These are phyloP conservation scores for Trichosurus vulpecula DNA, from an alignment of 2,797 vertebrate genomes.

Conservation along the genomic window DNA sequence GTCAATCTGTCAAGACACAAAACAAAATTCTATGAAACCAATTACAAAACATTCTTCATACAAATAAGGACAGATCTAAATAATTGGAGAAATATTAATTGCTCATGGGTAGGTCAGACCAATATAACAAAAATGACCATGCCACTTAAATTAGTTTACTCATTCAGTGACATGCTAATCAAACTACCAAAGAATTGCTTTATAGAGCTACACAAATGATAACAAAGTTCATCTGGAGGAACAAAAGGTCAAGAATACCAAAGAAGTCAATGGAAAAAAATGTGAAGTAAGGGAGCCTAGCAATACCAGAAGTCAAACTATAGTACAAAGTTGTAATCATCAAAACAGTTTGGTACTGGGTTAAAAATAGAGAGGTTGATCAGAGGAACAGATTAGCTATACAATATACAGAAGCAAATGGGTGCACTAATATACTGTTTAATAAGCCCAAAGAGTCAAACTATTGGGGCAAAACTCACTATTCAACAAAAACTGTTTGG, in stretches of 20 bases:
- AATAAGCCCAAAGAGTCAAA: no score
- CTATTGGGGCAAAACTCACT: no score
- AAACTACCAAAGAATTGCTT: not conserved
- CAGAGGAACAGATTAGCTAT: no score
- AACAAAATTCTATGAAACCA: not conserved
- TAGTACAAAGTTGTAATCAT: not conserved
- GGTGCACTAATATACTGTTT: no score
- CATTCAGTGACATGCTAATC: not conserved
- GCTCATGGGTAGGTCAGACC: not conserved
- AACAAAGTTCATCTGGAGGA: not conserved
- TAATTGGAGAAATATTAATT: not conserved
- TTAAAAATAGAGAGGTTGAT: no score
- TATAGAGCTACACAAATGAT: not conserved
- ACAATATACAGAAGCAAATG: no score
- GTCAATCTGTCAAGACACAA: not conserved
- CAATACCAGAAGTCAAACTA: not conserved
- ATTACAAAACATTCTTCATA: not conserved
- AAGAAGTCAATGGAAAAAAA: not conserved
- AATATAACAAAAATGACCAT: not conserved
- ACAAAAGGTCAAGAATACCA: not conserved
- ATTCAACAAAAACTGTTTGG: no score
- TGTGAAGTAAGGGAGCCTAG: not conserved
- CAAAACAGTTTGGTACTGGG: no score
- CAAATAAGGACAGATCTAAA: not conserved
- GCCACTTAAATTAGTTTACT: not conserved